phyloP scores from a whole-genome alignment of 2,113 vertebrate species.

The Myodes glareolus region DNA sequence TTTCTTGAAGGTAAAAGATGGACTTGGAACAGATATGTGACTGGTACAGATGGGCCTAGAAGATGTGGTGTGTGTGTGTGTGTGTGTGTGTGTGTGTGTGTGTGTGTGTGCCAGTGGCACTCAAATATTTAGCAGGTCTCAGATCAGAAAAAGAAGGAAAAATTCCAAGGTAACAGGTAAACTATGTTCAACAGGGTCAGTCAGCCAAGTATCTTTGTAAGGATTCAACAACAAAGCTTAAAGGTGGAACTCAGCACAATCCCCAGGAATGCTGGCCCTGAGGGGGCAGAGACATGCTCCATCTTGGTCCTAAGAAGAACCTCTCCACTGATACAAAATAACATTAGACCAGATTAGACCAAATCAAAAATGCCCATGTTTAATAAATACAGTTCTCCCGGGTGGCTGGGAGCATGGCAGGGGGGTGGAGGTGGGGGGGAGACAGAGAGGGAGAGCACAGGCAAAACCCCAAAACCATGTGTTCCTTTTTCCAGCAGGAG shows the following conservation, averaged over 20 bases:
- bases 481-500: too few relatives aligned
- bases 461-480: too few relatives aligned
- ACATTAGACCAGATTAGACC: too few relatives aligned
- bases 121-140: not conserved
- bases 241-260: not conserved
- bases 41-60: not conserved
- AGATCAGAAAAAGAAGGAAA: not conserved
- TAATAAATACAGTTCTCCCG: too few relatives aligned
- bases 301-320: not conserved
- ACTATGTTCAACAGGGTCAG: not conserved
- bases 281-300: not conserved
- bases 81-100: too few relatives aligned
- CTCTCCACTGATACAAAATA: too few relatives aligned
- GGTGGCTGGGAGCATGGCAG: too few relatives aligned
- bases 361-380: too few relatives aligned
- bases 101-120: not conserved
- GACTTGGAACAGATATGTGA: not conserved
- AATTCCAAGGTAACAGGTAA: not conserved
- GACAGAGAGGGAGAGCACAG: too few relatives aligned
- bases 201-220: not conserved
- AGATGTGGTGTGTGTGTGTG: too few relatives aligned
- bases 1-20: not conserved
- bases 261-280: not conserved
- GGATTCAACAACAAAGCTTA: not conserved
- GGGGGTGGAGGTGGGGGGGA: fast-evolving